Evolutionary conservation across 2,888 invertebrate species (phyloP).

Genomic region (Phlogophora meticulosa): DNA sequence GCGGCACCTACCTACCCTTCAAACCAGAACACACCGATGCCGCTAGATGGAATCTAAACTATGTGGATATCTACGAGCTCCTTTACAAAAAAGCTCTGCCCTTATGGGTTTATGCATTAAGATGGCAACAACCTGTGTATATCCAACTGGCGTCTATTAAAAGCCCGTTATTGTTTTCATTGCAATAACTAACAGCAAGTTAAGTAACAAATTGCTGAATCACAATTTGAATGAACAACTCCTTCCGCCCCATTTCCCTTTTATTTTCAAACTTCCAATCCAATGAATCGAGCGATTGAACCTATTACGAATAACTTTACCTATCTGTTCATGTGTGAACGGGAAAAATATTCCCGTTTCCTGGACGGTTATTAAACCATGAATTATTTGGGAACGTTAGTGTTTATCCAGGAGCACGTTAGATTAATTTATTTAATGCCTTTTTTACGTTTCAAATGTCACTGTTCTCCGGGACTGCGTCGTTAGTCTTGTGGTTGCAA

Average conservation of each 20-base stretch:
- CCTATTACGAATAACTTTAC: conserved; percentile 84
- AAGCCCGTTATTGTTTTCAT: conserved; percentile 45
- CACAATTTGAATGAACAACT: conserved; percentile 83
- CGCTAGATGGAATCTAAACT: too few species aligned
- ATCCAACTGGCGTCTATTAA: conserved; percentile 9
- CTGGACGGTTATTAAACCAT: conserved; percentile 60
- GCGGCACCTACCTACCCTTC: too few species aligned
- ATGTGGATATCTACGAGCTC: too few species aligned
- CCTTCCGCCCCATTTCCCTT: conserved; percentile 85
- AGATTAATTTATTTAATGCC: conserved; percentile 5
- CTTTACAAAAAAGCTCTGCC: too few species aligned
- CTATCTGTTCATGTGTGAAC: conserved; percentile 78
- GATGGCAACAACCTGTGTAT: neutral
- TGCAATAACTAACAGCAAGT: conserved; percentile 49
- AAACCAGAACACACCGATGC: too few species aligned
- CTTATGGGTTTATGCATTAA: neutral
- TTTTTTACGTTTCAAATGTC: conserved; percentile 4
- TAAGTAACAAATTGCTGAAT: conserved; percentile 80
- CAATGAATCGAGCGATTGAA: conserved; percentile 84
- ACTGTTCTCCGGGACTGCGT: neutral
- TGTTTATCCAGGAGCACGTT: conserved; percentile 43
- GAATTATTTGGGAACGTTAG: conserved; percentile 52
- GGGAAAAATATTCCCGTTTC: conserved; percentile 75
- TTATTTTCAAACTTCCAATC: conserved; percentile 87
- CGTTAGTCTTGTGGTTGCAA: too few species aligned